Percentiles rank a stretch among this genome's conserved stretches.
Conservation (phyloP, 35 echinoderm and acorn worm genomes). For the Holothuria glaberrima region DNA sequence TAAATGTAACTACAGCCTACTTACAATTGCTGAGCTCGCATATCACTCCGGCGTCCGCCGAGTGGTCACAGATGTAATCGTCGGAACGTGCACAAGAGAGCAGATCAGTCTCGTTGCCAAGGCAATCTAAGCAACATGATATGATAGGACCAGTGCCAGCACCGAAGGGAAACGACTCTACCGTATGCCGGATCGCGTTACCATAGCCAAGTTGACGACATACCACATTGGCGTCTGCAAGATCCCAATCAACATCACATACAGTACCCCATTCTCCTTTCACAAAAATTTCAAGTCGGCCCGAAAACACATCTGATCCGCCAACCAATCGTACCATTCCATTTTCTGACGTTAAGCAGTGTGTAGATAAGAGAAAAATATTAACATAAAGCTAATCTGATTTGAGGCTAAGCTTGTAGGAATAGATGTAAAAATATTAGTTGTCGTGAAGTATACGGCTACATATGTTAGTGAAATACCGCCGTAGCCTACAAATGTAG, state of each 20-base stretch:
- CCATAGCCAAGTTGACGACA: conserved; percentile 1
- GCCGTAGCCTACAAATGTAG: too few relatives aligned
- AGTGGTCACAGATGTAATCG: neutral
- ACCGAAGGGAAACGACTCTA: neutral
- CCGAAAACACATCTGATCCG: conserved; percentile 10
- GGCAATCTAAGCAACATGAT: neutral
- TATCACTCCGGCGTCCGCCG: neutral
- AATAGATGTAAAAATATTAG: too few relatives aligned
- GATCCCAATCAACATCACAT: neutral
- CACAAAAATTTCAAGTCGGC: neutral
- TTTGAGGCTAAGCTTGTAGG: too few relatives aligned
- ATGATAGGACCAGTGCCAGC: neutral
- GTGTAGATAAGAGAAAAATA: too few relatives aligned
- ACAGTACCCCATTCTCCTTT: conserved; percentile 7
- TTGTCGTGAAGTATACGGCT: too few relatives aligned
- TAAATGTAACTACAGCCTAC: too few relatives aligned
- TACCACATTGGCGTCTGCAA: neutral
- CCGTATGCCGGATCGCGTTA: neutral
- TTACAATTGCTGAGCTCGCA: neutral
- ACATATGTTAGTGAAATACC: too few relatives aligned
- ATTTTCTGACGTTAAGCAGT: too few relatives aligned
- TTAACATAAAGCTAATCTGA: too few relatives aligned
- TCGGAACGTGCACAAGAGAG: neutral
- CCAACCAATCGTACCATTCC: neutral
- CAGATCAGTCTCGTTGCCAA: neutral